Evolutionary conservation across 2,797 vertebrate genomes (phyloP).

Genomic region (Crax fasciolata): DNA sequence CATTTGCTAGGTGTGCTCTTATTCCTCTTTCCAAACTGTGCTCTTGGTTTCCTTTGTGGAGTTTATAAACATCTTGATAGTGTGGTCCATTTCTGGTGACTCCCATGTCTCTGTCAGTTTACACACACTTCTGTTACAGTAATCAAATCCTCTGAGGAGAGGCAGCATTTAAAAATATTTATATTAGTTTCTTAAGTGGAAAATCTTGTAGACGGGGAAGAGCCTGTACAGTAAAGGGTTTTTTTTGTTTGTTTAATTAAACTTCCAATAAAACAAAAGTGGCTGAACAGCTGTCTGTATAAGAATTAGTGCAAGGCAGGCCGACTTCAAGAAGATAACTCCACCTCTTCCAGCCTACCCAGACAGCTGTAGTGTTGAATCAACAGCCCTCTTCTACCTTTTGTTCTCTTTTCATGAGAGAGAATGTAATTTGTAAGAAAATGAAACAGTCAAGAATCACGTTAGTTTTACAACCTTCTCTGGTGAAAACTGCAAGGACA

Average conservation of each 20-base stretch:
- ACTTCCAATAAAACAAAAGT: slow-evolving; percentile 25
- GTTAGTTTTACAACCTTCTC: background rate
- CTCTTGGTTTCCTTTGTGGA: slow-evolving; percentile 19
- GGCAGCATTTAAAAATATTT: slow-evolving; percentile 63
- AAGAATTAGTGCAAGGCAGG: background rate
- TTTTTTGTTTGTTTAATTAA: slow-evolving; percentile 45
- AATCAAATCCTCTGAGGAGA: slow-evolving; percentile 39
- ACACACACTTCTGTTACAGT: slow-evolving; percentile 3
- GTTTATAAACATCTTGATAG: slow-evolving; percentile 33
- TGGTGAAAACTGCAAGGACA: background rate
- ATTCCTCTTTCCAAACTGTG: background rate
- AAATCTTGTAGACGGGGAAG: background rate
- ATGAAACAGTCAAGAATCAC: background rate
- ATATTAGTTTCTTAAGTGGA: slow-evolving; percentile 9
- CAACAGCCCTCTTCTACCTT: background rate
- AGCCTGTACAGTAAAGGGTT: background rate
- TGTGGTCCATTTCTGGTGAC: slow-evolving; percentile 31
- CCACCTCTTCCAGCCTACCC: background rate
- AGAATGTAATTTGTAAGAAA: background rate
- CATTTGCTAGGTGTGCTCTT: background rate
- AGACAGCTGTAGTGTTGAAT: background rate
- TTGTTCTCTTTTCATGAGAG: background rate
- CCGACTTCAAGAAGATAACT: background rate
- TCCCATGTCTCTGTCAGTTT: background rate
- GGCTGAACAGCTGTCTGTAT: background rate